These are phyloP conservation scores for Pristionchus maxplancki DNA, from an alignment of 2,888 invertebrate genomes.

Conservation along the genomic window DNA sequence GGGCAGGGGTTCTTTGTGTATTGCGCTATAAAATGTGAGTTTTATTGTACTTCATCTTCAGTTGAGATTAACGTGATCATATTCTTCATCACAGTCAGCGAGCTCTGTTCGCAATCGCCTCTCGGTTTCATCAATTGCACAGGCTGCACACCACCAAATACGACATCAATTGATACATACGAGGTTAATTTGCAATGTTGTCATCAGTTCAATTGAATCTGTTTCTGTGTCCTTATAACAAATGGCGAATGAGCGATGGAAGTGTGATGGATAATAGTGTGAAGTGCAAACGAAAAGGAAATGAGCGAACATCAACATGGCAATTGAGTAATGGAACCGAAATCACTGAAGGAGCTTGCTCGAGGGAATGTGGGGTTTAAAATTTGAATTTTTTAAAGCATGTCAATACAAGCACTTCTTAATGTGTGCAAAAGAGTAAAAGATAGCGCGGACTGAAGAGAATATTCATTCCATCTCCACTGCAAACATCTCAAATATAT, in stretches of 20 bases:
- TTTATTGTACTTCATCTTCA: neutral
- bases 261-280: neutral
- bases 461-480: no score
- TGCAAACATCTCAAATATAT: no score
- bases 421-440: no score
- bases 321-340: neutral
- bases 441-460: no score
- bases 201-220: neutral
- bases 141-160: neutral
- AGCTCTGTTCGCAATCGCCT: neutral
- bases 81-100: neutral
- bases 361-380: neutral
- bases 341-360: neutral
- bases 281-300: neutral
- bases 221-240: neutral
- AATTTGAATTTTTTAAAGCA: neutral
- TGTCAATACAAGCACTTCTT: no score
- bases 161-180: neutral
- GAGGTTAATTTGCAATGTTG: neutral
- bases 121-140: neutral
- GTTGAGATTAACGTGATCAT: neutral
- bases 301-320: neutral
- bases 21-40: neutral
- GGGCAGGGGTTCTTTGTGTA: neutral
- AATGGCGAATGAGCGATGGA: neutral